phyloP scores from a whole-genome alignment of 1,140 invertebrate genomes.

The Pogonus chalceus region DNA sequence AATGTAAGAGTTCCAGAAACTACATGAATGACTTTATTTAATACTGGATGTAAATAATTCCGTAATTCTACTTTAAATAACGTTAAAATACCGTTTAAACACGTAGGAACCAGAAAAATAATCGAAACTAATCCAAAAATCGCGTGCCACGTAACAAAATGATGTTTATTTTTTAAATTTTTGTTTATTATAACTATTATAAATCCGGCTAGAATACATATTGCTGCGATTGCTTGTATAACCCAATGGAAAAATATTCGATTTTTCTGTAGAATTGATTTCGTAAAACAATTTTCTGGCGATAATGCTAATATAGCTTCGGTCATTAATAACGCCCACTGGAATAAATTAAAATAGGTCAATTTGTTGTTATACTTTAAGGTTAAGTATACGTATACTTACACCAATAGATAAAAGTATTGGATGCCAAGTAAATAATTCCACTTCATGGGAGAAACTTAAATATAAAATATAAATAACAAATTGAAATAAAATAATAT shows the following conservation, averaged over 20 bases:
- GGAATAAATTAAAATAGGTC: slow-evolving; percentile 19
- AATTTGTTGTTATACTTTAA: too few species aligned
- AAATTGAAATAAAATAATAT: slow-evolving; percentile 19
- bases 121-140: slow-evolving; percentile 22
- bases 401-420: slow-evolving; percentile 23
- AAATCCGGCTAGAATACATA: slow-evolving; percentile 17
- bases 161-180: slow-evolving; percentile 19
- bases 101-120: slow-evolving; percentile 15
- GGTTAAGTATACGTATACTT: too few species aligned
- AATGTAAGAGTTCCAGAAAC: slow-evolving; percentile 18
- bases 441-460: slow-evolving; percentile 18
- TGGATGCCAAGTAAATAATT: slow-evolving; percentile 28
- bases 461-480: slow-evolving; percentile 20
- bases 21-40: slow-evolving; percentile 23
- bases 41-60: slow-evolving; percentile 15
- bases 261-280: slow-evolving; percentile 13
- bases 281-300: slow-evolving; percentile 19
- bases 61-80: slow-evolving; percentile 22
- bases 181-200: slow-evolving; percentile 22
- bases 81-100: slow-evolving; percentile 19
- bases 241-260: slow-evolving; percentile 19
- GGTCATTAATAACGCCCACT: slow-evolving; percentile 27
- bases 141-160: slow-evolving; percentile 24
- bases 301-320: slow-evolving; percentile 23
- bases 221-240: slow-evolving; percentile 14